Conservation (phyloP, 2,113 vertebrate species). For the Zonotrichia leucophrys region DNA sequence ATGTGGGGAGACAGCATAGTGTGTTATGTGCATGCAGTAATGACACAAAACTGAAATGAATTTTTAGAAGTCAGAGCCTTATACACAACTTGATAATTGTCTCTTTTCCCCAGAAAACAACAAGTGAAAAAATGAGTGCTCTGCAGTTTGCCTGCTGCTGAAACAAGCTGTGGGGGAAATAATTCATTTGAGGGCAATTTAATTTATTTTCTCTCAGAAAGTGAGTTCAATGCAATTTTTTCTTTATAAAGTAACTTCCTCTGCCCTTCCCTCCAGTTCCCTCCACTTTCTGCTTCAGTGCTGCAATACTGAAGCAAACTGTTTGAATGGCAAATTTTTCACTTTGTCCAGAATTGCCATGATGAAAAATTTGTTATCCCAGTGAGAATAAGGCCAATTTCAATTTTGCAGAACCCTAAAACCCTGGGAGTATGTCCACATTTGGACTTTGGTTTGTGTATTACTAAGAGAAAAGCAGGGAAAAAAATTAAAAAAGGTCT, state of each 20-base stretch:
- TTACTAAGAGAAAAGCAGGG: neutral
- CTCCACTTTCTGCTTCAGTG: neutral
- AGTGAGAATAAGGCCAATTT: neutral
- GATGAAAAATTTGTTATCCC: neutral
- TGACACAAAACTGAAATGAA: neutral
- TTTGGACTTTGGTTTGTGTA: neutral
- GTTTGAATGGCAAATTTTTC: neutral
- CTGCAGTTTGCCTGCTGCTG: neutral
- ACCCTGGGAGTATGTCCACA: neutral
- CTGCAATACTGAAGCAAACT: neutral
- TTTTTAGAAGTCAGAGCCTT: neutral
- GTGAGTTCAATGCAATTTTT: neutral
- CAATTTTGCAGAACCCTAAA: neutral
- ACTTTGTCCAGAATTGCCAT: neutral
- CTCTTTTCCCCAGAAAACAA: neutral
- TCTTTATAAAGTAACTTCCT: neutral
- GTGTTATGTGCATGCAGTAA: neutral
- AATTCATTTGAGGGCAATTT: neutral
- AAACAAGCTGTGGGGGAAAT: neutral
- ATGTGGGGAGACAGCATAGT: neutral
- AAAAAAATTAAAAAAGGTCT: neutral
- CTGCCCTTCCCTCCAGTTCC: neutral
- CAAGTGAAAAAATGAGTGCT: neutral
- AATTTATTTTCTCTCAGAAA: neutral
- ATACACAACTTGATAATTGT: neutral